Base-by-base conservation (phyloP, 2,888 invertebrate species). In the Rugalucina vietnamica region DNA sequence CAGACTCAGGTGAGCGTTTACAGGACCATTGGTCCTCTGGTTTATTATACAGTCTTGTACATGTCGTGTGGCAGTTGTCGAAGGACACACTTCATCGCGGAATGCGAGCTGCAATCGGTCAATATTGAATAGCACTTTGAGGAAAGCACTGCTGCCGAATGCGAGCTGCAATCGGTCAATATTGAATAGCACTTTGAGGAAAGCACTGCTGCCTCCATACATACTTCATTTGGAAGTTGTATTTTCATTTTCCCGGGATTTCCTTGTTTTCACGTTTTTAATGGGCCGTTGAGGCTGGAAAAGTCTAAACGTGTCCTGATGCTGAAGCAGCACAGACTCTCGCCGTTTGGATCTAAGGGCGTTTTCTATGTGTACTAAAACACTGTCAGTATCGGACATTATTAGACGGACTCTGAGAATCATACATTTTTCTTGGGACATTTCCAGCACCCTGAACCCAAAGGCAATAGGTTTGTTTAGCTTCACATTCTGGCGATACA, bases 181-280 rank as follows among this genome's bases (percentile, higher is more conserved):
- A 76, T 57, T 10, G 76, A 76, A 43, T 76, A 76, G 39, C 76
- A 76, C 24, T 76, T 76, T 1, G 76, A 57, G 14, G 76, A 76
- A 36, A 76, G 39, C 14, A 60, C 76, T 3, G 65, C 39, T 1
- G 36, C 36, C 49, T 76, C 76, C 5, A 76, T 27, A 14, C 76
- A 57, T 2, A 43, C 43, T 18, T 76, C 29, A 4, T 29, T 32
- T 18, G 76, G 60, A 18, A 29, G 18, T 29, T 39, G 60, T 12
- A 74, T n/a, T 21, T 76, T 76, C 39, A 76, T 37, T 39, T 76
- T 65, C 76, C 76, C 39, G 76, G 76, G 1, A 43, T 21, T 39
- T 57, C 36, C 37, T 27, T n/a, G 43, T 76, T 65, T n/a, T n/a
- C n/a, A 14, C 43, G 54, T 69, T 29, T 27, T 70, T 43, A 2